Evolutionary conservation across 2,888 invertebrate species (phyloP).

Genomic region (Agriopis marginaria): DNA sequence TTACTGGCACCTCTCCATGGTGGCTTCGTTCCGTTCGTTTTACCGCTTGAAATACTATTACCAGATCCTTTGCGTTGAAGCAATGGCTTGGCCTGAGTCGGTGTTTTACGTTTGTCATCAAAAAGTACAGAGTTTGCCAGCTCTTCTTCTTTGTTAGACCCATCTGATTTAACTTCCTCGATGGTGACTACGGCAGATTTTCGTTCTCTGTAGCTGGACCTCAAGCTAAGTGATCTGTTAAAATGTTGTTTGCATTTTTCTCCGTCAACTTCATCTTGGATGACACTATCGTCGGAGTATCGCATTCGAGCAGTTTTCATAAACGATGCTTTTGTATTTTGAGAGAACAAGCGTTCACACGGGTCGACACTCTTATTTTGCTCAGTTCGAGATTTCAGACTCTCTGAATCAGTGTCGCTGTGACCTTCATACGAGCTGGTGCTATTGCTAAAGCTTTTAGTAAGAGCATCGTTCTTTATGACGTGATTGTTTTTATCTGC

Average conservation of each 20-base stretch:
- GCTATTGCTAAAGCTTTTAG: constrained; percentile 86
- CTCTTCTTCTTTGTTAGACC: constrained; percentile 74
- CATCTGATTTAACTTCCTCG: constrained; percentile 80
- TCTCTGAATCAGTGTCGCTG: constrained; percentile 89
- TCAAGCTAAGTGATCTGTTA: constrained; percentile 65
- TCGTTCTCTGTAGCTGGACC: constrained; percentile 77
- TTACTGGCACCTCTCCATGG: constrained; percentile 80
- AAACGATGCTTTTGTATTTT: constrained; percentile 86
- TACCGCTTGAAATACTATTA: constrained; percentile 65
- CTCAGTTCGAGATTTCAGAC: constrained; percentile 71
- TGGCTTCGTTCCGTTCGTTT: constrained; percentile 70
- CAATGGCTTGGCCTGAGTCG: constrained; percentile 58
- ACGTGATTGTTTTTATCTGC: constrained; percentile 65
- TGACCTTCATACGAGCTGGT: constrained; percentile 89
- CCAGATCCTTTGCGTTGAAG: constrained; percentile 72
- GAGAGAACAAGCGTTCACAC: constrained; percentile 84
- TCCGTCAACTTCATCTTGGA: constrained; percentile 79
- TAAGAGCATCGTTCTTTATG: constrained; percentile 67
- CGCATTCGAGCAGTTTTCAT: constrained; percentile 88
- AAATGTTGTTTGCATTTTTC: constrained; percentile 75
- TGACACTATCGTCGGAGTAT: constrained; percentile 81
- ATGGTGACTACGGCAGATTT: constrained; percentile 81
- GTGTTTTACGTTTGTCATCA: constrained; percentile 74
- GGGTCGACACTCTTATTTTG: constrained; percentile 71
- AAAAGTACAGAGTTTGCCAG: constrained; percentile 69